phyloP scores from a whole-genome alignment of 2,797 vertebrate species.

The Sciaenops ocellatus region DNA sequence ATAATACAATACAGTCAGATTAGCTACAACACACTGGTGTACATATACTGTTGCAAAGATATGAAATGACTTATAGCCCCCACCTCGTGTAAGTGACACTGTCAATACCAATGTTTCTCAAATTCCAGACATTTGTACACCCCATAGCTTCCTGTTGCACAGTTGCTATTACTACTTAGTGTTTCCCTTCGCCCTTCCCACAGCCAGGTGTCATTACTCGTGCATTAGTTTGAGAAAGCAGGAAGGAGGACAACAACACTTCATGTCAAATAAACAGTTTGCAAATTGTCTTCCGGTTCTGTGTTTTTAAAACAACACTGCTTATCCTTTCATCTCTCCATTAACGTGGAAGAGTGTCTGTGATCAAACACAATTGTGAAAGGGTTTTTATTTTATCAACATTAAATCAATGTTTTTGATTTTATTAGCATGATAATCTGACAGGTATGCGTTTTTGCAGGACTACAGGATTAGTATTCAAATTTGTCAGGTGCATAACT shows the following conservation, averaged over 20 bases:
- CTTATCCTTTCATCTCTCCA: not conserved
- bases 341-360: not conserved
- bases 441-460: not conserved
- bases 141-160: constrained; percentile 39
- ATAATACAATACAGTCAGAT: not conserved
- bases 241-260: not conserved
- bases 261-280: constrained; percentile 8
- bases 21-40: not conserved
- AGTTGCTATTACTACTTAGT: not conserved
- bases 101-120: not conserved
- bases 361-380: not conserved
- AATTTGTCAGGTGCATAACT: not conserved
- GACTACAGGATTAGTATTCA: not conserved
- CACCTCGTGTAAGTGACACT: not conserved
- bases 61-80: not conserved
- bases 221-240: not conserved
- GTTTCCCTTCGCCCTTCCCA: not conserved
- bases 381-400: not conserved
- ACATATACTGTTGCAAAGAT: not conserved
- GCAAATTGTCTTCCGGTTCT: not conserved
- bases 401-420: constrained; percentile 2
- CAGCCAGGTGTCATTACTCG: not conserved
- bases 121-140: constrained; percentile 14
- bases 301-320: not conserved
- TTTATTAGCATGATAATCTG: not conserved